Evolutionary conservation across 2,113 vertebrate genomes (phyloP), one percentile per base, ranked within the genome.

Genomic region (Varanus komodoensis): DNA sequence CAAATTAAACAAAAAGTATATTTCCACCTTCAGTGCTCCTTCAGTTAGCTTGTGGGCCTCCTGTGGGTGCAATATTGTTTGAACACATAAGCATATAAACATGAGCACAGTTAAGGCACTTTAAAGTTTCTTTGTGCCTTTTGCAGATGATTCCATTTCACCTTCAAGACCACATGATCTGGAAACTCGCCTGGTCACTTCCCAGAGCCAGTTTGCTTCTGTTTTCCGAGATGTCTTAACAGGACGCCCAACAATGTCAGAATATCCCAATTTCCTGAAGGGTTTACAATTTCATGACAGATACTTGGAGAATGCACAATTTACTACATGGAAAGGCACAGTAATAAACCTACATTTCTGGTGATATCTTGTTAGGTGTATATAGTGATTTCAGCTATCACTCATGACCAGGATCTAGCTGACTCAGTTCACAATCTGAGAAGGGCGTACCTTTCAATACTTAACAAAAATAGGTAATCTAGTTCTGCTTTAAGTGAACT

Each of bases 261-360:
- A 89, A 89, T 96, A 90, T 79, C 93, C 96, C 64, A 98, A 98
- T 94, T 98, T 98, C 89, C 96, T 98, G 84, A 93, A 86, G 68
- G 98, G 97, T 44, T 96, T 98, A 83, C 97, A 98, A 82, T 89
- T 98, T 92, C 97, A 98, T 92, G 95, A 12, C 81, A 93, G 96
- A 50, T 98, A 98, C 93, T 27, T 88, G 68, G 57, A 91, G 81
- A 96, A 97, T 48, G 93, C 95, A 81, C 94, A 92, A 79, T 98
- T 98, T 94, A 95, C 95, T 23, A 95, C 94, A 0, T 98, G 98
- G 97, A 96, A 97, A 95, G 97, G 98, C 96, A 96, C 81, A 96
- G 96, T 95, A 94, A 91, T 89, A n/a, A 50, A 85, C 8, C 44
- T 38, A 57, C 12, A 25, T 93, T 90, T 92, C 82, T 44, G 86